A percentile compares a stretch with the other conserved stretches of the same genome.
Evolutionary conservation across 2,888 invertebrate genomes (phyloP).

Genomic region (Conchocele bisecta): DNA sequence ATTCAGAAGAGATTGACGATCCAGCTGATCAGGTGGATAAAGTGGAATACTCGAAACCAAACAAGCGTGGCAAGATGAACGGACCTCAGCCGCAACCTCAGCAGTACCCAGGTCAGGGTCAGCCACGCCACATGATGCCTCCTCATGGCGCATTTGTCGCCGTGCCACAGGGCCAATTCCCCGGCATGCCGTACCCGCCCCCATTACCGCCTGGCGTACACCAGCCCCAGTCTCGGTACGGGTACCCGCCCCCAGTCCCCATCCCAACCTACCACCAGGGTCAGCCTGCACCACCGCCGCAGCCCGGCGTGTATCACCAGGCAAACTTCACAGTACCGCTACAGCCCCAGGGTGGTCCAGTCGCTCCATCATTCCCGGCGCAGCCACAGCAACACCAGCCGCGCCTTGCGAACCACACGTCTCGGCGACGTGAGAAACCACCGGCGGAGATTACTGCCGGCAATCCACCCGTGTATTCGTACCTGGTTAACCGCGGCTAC

Average conservation of each 20-base stretch:
- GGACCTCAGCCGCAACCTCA: too few species aligned
- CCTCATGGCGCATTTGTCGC: constrained; percentile 5
- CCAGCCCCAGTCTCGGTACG: constrained; percentile 66
- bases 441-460: neutral
- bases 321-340: constrained; percentile 63
- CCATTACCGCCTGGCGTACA: constrained; percentile 54
- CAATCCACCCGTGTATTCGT: constrained; percentile 69
- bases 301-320: constrained; percentile 39
- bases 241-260: too few species aligned
- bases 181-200: constrained; percentile 39
- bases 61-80: too few species aligned
- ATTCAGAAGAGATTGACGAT: constrained; percentile 51
- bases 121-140: neutral
- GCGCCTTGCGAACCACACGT: constrained; percentile 19
- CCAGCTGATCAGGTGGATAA: constrained; percentile 5
- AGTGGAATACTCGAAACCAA: constrained; percentile 50
- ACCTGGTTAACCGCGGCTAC: constrained; percentile 76
- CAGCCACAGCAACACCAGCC: constrained; percentile 18
- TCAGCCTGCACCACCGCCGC: constrained; percentile 19
- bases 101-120: constrained; percentile 22
- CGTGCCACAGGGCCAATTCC: constrained; percentile 42
- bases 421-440: constrained; percentile 13
- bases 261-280: too few species aligned
- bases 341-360: constrained; percentile 13
- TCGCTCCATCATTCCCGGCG: too few species aligned